Evolutionary conservation across 2,113 vertebrate species (phyloP).

Genomic region (Miniopterus natalensis): DNA sequence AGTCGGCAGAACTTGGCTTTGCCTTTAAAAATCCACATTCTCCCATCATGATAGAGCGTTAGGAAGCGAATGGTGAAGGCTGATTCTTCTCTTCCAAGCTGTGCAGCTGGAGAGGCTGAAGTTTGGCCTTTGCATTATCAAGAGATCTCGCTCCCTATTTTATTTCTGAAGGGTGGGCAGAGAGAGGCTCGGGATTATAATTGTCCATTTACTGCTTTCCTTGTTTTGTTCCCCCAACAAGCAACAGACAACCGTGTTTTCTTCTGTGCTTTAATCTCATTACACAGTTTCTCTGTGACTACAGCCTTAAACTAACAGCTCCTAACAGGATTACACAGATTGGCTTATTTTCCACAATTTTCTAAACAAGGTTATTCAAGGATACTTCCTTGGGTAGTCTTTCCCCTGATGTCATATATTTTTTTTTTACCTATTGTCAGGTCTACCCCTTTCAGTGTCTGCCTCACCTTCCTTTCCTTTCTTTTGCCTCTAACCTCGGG

Average conservation of each 20-base stretch:
- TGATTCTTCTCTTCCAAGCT: not conserved
- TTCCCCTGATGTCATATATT: not conserved
- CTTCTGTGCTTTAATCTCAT: constrained; percentile 84
- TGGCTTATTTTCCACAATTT: constrained; percentile 70
- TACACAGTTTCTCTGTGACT: constrained; percentile 82
- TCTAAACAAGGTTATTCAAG: constrained; percentile 86
- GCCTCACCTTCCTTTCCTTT: not conserved
- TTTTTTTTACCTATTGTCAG: constrained; percentile 14
- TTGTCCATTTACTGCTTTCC: constrained; percentile 68
- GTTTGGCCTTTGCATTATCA: constrained; percentile 1
- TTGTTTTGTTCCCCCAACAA: constrained; percentile 65
- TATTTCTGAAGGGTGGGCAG: not conserved
- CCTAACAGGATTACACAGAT: constrained; percentile 85
- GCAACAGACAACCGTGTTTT: constrained; percentile 64
- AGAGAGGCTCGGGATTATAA: not conserved
- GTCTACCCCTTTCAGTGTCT: constrained; percentile 17
- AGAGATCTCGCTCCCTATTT: constrained; percentile 49
- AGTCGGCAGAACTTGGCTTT: not conserved
- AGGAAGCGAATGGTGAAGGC: constrained; percentile 23
- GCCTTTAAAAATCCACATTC: constrained; percentile 29
- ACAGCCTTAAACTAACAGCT: constrained; percentile 78
- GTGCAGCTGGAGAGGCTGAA: not conserved
- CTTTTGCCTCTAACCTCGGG: constrained; percentile 48
- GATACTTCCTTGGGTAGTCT: constrained; percentile 27
- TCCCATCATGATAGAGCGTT: not conserved